A percentile compares a stretch with the other conserved stretches of the same genome.
Evolutionary conservation across 2,797 vertebrate species (phyloP).

Genomic region (Lutra lutra): DNA sequence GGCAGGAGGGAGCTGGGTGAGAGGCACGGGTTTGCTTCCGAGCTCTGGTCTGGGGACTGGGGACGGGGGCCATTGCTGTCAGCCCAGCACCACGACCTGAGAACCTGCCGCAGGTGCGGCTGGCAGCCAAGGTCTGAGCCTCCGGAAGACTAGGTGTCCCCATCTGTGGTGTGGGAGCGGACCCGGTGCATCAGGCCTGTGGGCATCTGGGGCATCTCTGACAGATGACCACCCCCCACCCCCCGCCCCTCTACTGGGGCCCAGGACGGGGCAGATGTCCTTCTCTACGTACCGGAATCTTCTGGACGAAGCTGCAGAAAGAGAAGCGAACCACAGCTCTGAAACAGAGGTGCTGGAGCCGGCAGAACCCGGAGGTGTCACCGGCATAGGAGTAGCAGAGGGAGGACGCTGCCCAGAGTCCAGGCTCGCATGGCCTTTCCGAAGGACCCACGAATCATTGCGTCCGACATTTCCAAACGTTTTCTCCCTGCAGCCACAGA

Average conservation of each 20-base stretch:
- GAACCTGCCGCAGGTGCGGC: accelerated
- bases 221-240: not conserved
- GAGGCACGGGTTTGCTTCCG: not conserved
- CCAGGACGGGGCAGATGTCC: accelerated
- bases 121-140: not conserved
- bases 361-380: accelerated
- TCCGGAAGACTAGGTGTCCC: not conserved
- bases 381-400: accelerated
- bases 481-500: not conserved
- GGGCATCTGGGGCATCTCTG: not conserved
- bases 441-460: not conserved
- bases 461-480: accelerated
- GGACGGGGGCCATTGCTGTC: accelerated
- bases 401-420: accelerated
- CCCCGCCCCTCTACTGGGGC: too few species aligned
- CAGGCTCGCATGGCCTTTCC: accelerated
- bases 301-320: not conserved
- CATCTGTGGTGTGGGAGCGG: accelerated
- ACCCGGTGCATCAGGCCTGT: not conserved
- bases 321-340: not conserved
- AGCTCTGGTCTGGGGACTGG: not conserved
- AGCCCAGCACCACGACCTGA: accelerated
- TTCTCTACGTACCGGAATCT: not conserved
- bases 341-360: not conserved
- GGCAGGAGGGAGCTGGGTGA: not conserved